Conservation (phyloP, 2,113 vertebrate genomes). For the Paralichthys olivaceus region DNA sequence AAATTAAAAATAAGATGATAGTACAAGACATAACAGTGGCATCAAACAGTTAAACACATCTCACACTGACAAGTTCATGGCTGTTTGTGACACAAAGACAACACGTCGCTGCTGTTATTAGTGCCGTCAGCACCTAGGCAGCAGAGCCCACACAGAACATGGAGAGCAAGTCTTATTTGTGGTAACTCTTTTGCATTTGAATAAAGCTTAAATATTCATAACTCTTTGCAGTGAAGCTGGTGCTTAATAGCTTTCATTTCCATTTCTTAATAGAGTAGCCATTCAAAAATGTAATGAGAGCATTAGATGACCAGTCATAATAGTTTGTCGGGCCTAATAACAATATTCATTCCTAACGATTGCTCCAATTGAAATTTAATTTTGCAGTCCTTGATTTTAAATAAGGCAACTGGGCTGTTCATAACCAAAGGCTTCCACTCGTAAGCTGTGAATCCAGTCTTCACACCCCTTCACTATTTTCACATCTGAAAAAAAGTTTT, state of each 20-base stretch:
- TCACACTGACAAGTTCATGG: neutral
- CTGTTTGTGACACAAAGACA: neutral
- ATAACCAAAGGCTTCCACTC: neutral
- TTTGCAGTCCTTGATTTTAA: neutral
- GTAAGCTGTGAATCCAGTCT: neutral
- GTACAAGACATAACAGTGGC: neutral
- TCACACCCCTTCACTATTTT: neutral
- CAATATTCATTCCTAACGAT: slow-evolving; percentile 31
- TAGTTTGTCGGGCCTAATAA: slow-evolving; percentile 18
- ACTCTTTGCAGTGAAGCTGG: slow-evolving; percentile 25
- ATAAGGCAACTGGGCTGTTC: neutral
- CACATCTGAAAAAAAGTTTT: neutral
- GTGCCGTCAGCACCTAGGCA: neutral
- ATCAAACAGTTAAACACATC: neutral
- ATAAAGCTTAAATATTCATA: slow-evolving; percentile 46
- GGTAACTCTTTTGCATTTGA: neutral
- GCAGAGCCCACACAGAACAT: neutral
- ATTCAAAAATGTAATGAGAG: slow-evolving; percentile 31
- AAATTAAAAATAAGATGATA: neutral
- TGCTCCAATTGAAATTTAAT: slow-evolving; percentile 19
- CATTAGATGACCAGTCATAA: slow-evolving; percentile 30
- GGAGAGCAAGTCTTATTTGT: slow-evolving; percentile 1
- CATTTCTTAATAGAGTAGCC: slow-evolving; percentile 41
- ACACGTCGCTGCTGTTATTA: slow-evolving; percentile 13
- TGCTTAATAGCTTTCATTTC: slow-evolving; percentile 31